Base-by-base conservation (phyloP, 2,888 invertebrate species). In the Chrysolina americana region DNA sequence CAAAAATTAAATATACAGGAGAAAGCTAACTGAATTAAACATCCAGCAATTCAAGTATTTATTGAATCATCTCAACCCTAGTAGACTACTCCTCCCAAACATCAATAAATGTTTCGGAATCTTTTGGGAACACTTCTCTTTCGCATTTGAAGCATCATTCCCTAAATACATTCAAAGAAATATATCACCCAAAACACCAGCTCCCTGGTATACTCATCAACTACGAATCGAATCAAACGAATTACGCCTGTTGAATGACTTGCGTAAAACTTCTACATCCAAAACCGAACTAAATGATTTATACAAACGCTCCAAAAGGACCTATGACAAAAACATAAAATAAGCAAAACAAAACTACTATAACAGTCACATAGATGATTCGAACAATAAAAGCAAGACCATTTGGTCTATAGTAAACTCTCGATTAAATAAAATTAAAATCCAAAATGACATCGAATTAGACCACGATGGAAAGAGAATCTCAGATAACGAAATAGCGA, bases 341-440 rank as follows among this genome's bases (percentile, higher is more conserved):
- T n/a, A n/a, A n/a, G n/a, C n/a, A n/a, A n/a, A n/a, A n/a, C n/a
- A n/a, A n/a, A n/a, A n/a, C n/a, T n/a, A n/a, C n/a, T 63, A 63
- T 8, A 63, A 63, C 63, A 36, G 63, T 28, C n/a, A n/a, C n/a
- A 63, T 63, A 63, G 63, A 63, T 63, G 63, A 63, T 36, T 63
- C 64, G 44, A 64, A 64, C 41, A 64, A 64, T 64, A 17, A 64
- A 64, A 64, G 44, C 64, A 64, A 64, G 44, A 41, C 64, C 64
- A 64, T 64, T 19, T 64, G 64, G 64, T 41, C 41, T 19, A 64
- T 41, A 64, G 64, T 64, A 2, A 64, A 64, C 44, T 41, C 19
- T n/a, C 41, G 64, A 41, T 64, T 64, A 21, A 64, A 64, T 64
- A 17, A 64, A 41, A 64, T 3, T 2, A 64, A 64, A 64, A 41